A percentile compares a stretch with the other conserved stretches of the same genome.
Conservation (phyloP, 1,140 invertebrate genomes). For the Sitophilus oryzae region DNA sequence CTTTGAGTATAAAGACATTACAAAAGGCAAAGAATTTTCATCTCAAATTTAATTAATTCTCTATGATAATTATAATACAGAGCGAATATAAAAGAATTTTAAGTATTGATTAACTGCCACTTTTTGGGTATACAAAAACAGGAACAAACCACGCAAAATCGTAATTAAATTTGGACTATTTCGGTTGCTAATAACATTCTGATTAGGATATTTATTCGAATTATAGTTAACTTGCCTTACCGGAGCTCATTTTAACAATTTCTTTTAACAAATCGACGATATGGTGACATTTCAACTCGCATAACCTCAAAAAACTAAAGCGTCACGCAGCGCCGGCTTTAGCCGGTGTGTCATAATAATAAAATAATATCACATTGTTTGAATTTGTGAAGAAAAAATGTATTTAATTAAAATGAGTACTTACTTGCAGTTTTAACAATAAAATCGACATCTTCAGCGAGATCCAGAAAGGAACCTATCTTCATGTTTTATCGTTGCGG, state of each 20-base stretch:
- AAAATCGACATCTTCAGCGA: conserved; percentile 41
- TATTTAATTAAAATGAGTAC: conserved; percentile 24
- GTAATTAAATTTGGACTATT: background rate
- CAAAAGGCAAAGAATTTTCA: too few relatives aligned
- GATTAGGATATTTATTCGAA: background rate
- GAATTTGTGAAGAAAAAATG: too few relatives aligned
- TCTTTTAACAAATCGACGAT: background rate
- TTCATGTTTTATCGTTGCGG: conserved; percentile 9
- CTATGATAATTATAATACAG: background rate
- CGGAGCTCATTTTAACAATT: conserved; percentile 16
- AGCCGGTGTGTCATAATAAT: background rate
- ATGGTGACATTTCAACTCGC: conserved; percentile 3
- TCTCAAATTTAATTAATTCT: too few relatives aligned
- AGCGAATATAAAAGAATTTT: background rate
- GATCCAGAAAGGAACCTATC: conserved; percentile 4
- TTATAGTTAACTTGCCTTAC: conserved; percentile 12
- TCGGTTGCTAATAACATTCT: background rate
- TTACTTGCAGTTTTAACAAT: conserved; percentile 42
- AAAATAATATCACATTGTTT: background rate
- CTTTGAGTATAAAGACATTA: too few relatives aligned
- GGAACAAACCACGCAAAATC: conserved; percentile 8
- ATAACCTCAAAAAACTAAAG: conserved; percentile 19
- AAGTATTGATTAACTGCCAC: conserved; percentile 15
- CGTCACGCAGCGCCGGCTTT: conserved; percentile 25
- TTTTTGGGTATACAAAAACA: conserved; percentile 10